Base-by-base conservation (phyloP, 2,888 invertebrate species). In the Gandaritis pyraliata region DNA sequence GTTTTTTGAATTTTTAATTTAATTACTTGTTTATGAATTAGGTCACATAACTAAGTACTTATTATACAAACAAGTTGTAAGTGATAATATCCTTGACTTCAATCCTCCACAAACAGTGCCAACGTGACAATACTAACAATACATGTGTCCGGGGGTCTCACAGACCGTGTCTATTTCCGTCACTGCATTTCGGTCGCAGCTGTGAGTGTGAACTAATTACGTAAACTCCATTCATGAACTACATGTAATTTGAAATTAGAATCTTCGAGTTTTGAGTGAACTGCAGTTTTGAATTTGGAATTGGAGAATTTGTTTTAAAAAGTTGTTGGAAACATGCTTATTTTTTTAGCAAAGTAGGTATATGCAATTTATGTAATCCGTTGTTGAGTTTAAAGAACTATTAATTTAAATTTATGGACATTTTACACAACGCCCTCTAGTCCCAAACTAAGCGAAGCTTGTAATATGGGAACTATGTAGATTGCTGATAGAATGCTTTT, bases 181-280 rank as follows among this genome's bases (percentile, higher is more conserved):
- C 64, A 23, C 47, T 64, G 69, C 66, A 64, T 68, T 67, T 65
- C 30, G 62, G 52, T 64, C 63, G 66, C 70, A 68, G 68, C 70
- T 70, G 70, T 65, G 70, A 68, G 60, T 70, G 70, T 65, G 70
- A 68, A 60, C 68, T 68, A 65, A 70, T 65, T 68, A 64, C 45
- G 61, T 59, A 54, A 58, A 62, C 48, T 62, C 58, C 61, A 65
- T 70, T 68, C 65, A 68, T 66, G 53, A 56, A 52, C 47, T 58
- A 62, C 41, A 47, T 51, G 54, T 41, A 50, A 58, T 43, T 63
- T 51, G 38, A 51, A 58, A 55, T 63, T 54, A 11, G 58, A 62
- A 59, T 48, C 1, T 41, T 39, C 6, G 6, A 51, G 46, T n/a
- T 36, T 16, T 11, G 29, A 18, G 0, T 13, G 39, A 56, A 30